phyloP scores from a whole-genome alignment of 2,113 vertebrate species.

The Aegotheles bennettii region DNA sequence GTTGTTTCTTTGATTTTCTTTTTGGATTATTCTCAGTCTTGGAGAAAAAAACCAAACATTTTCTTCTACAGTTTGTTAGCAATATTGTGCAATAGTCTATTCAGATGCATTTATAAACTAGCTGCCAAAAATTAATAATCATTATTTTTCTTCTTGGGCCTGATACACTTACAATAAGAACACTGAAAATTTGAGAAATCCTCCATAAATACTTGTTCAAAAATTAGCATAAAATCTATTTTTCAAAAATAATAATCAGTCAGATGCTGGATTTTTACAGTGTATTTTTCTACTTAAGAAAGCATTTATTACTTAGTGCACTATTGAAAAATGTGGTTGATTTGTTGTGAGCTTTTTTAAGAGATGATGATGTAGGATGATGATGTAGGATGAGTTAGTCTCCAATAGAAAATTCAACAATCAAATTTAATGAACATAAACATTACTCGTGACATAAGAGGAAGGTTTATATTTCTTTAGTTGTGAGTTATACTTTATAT shows the following conservation, averaged over 20 bases:
- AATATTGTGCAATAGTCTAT: slow-evolving; percentile 10
- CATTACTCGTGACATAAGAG: not conserved
- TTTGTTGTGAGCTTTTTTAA: not conserved
- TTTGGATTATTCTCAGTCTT: not conserved
- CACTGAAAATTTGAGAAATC: slow-evolving; percentile 7
- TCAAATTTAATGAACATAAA: not conserved
- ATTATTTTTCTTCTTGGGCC: slow-evolving; percentile 17
- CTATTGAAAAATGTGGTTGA: not conserved
- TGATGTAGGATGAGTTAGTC: not conserved
- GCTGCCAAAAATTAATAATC: slow-evolving; percentile 24
- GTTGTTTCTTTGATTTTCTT: not conserved
- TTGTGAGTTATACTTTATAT: not conserved
- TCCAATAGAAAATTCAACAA: not conserved
- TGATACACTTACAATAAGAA: slow-evolving; percentile 29
- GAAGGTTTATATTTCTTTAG: not conserved
- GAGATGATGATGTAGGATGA: not conserved
- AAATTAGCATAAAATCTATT: not conserved
- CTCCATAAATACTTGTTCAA: not conserved
- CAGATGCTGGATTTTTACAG: not conserved
- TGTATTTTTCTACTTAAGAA: not conserved
- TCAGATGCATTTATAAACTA: slow-evolving; percentile 25
- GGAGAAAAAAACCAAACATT: not conserved
- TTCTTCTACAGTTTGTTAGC: slow-evolving; percentile 37
- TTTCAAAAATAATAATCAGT: not conserved
- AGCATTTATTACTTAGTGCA: not conserved